A percentile compares a stretch with the other conserved stretches of the same genome.
Evolutionary conservation across 2,797 vertebrate species (phyloP).

Genomic region (Pogonophryne albipinna): DNA sequence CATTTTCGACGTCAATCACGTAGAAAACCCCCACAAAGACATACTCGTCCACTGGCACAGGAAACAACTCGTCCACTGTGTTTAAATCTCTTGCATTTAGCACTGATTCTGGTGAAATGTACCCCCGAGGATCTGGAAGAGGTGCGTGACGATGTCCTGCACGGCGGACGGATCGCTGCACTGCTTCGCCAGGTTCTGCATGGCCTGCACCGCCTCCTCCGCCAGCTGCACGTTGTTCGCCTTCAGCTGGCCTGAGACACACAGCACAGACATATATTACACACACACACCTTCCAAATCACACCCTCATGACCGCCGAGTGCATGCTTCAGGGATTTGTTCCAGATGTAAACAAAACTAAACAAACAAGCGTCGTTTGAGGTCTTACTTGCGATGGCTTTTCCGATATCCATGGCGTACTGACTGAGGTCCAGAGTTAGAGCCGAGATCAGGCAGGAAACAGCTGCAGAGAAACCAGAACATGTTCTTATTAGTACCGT

Average conservation of each 20-base stretch:
- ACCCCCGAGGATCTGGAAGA: constrained; percentile 96
- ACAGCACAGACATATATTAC: neutral
- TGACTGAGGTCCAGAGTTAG: constrained; percentile 98
- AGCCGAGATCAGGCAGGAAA: constrained; percentile 91
- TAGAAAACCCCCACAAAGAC: too few species aligned
- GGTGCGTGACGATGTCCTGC: constrained; percentile 90
- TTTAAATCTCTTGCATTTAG: too few species aligned
- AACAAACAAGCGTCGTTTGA: neutral
- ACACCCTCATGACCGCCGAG: neutral
- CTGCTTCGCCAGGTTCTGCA: constrained; percentile 93
- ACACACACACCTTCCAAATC: neutral
- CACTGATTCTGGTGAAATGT: constrained; percentile 22
- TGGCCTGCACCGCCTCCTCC: constrained; percentile 92
- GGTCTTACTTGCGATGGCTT: constrained; percentile 93
- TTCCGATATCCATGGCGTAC: constrained; percentile 94
- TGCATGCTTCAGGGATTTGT: neutral
- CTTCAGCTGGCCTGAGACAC: constrained; percentile 91
- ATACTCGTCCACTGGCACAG: too few species aligned
- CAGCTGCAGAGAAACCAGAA: constrained; percentile 80
- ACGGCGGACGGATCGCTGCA: constrained; percentile 92
- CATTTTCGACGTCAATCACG: too few species aligned
- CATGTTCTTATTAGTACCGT: neutral
- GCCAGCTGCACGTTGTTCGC: constrained; percentile 94
- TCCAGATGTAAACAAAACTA: neutral
- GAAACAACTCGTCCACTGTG: too few species aligned